Conservation (phyloP, 2,888 invertebrate genomes). For the Temnothorax unifasciatus region DNA sequence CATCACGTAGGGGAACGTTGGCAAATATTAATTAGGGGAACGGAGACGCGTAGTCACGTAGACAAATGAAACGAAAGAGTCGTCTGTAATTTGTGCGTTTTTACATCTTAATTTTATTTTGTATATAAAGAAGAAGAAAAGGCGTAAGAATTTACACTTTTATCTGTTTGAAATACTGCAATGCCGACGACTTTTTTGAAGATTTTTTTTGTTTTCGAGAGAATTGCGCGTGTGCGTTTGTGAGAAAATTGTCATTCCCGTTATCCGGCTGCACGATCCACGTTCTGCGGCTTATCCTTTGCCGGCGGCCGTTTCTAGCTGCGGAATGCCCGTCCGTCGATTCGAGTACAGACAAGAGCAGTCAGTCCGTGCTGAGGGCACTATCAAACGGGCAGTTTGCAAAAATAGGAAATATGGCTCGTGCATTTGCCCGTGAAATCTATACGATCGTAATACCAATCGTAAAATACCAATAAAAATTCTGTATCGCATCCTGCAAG, state of each 20-base stretch:
- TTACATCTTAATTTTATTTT: constrained; percentile 10
- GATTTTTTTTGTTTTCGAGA: neutral
- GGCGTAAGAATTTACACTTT: neutral
- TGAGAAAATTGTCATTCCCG: constrained; percentile 32
- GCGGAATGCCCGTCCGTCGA: constrained; percentile 54
- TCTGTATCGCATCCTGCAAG: neutral
- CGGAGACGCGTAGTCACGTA: constrained; percentile 5
- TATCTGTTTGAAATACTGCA: neutral
- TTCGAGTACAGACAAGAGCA: constrained; percentile 41
- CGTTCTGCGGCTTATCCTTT: constrained; percentile 45
- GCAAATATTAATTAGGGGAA: constrained; percentile 47
- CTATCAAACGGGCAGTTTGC: constrained; percentile 18
- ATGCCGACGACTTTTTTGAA: neutral
- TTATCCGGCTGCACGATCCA: constrained; percentile 24
- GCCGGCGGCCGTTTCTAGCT: constrained; percentile 49
- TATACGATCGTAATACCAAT: constrained; percentile 38
- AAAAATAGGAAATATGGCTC: constrained; percentile 29
- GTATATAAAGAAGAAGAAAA: too few relatives aligned
- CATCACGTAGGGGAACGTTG: constrained; percentile 22
- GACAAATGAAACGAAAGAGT: constrained; percentile 17
- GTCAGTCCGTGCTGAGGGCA: constrained; percentile 16
- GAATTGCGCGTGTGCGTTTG: neutral
- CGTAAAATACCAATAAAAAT: constrained; percentile 40
- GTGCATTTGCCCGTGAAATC: constrained; percentile 50
- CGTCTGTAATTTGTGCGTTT: neutral